Base-by-base conservation (phyloP, 2,888 invertebrate genomes). In the Lordiphosa andalusiaca region DNA sequence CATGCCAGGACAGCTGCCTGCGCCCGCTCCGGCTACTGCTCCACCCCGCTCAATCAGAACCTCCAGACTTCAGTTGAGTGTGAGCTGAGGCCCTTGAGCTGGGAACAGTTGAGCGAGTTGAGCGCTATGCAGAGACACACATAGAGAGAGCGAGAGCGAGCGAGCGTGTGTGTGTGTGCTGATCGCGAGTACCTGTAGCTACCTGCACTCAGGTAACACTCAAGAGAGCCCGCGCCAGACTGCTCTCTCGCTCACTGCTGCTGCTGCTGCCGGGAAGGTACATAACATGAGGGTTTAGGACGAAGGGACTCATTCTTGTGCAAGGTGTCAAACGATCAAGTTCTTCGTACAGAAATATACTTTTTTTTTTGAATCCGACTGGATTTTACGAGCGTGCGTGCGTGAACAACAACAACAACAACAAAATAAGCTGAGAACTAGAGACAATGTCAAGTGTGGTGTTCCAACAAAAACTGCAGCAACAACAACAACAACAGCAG, bases 221-320 rank as follows among this genome's bases (percentile, higher is more conserved):
- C 25, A 12, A 39, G 46, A 13, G 38, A 36, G 51, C 16, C 36
- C n/a, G 10, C 10, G 9, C 19, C 19, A 39, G 53, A 39, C 16
- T 25, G 16, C 35, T 23, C 42, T 13, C 25, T 9, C 36, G 5
- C 33, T 36, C 39, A 9, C 23, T 36, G 69, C 52, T 58, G 61
- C 36, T 36, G 67, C 60, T 58, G 60, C 48, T 52, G 51, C 44
- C 40, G 57, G 52, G 83, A 85, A 85, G 86, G 89, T 89, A 89
- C 89, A 90, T 88, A 90, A 89, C 84, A 81, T 84, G 87, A 89
- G 88, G 90, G 88, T 88, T 86, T 89, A 89, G 89, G 89, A 90
- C 90, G 87, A 90, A 89, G 89, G 89, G 89, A 88, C 90, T 90
- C 91, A 91, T 91, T 91, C 89, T 90, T 90, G 90, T 89, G 90